Conservation (phyloP, 2,113 vertebrate species). For the Alectura lathami region DNA sequence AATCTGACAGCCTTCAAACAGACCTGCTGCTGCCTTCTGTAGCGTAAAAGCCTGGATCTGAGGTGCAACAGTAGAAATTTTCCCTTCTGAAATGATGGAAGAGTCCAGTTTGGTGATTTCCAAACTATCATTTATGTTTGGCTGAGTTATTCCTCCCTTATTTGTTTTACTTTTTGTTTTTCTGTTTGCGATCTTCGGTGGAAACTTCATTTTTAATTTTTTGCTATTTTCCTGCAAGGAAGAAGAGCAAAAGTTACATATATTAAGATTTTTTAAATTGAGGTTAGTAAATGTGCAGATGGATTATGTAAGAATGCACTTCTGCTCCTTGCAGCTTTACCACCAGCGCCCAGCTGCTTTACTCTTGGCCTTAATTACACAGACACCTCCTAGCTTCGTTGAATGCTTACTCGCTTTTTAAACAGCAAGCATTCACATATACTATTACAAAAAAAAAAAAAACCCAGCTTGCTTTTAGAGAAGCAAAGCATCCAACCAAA, state of each 20-base stretch:
- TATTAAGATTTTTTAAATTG: neutral
- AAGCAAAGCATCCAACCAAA: neutral
- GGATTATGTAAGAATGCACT: rapidly evolving
- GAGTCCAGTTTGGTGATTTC: constrained; percentile 96
- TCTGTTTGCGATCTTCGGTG: constrained; percentile 96
- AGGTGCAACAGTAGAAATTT: constrained; percentile 84
- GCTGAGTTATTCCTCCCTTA: constrained; percentile 90
- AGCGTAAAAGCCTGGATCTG: constrained; percentile 92
- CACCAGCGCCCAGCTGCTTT: neutral
- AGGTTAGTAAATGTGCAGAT: neutral
- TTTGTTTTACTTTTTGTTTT: constrained; percentile 97
- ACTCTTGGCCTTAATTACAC: neutral
- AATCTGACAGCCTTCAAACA: constrained; percentile 23
- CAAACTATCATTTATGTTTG: constrained; percentile 94
- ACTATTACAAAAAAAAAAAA: neutral
- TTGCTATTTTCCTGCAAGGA: constrained; percentile 94
- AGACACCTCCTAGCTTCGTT: neutral
- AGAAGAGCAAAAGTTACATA: neutral
- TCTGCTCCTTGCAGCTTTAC: neutral
- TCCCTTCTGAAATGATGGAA: constrained; percentile 88
- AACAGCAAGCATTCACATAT: neutral
- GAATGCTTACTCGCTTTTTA: neutral
- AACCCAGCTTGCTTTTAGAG: neutral
- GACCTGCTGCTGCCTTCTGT: constrained; percentile 95
- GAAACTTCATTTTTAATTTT: constrained; percentile 99